Base-by-base conservation (phyloP, 2,888 invertebrate species). In the Thysanoteuthis rhombus region DNA sequence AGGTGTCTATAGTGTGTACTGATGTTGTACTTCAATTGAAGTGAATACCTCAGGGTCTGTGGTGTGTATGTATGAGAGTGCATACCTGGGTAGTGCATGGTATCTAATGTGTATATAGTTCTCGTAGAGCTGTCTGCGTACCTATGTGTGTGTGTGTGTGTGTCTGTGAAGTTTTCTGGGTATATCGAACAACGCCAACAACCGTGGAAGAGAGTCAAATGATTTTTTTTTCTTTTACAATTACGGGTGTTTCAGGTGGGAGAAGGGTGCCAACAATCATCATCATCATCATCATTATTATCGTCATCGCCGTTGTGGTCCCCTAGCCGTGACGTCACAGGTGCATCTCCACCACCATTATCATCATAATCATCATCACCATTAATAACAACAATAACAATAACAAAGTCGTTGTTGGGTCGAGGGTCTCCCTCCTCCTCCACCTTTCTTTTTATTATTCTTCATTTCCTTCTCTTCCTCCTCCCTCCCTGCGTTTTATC, bases 321-420 rank as follows among this genome's bases (percentile, higher is more conserved):
- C 12, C n/a, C n/a, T n/a, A 16, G n/a, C 16, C 36, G 75, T 75
- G 75, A 75, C 75, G 75, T 75, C 75, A 75, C 75, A 75, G 75
- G 75, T 75, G 75, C 75, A 75, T 75, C n/a, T 75, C 75, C 75
- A 75, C 75, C n/a, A n/a, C n/a, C 75, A 75, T 75, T n/a, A 75
- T 16, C 75, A 75, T 75, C n/a, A 75, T 75, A n/a, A 75, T 36
- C 75, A n/a, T 16, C n/a, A n/a, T 36, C 75, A 75, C n/a, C 75
- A 75, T 12, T 12, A 75, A 36, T 36, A 36, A 12, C n/a, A n/a
- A 12, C n/a, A 75, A 75, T n/a, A 75, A 75, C 75, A 75, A 75
- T 19, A 75, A 75, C 75, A 75, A 75, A 75, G 75, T 75, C 75
- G 75, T n/a, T 75, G 75, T 75, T 75, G 75, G 75, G 75, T 75